These are phyloP conservation scores for Timandra comae DNA, from an alignment of 2,888 invertebrate species.

Conservation along the genomic window DNA sequence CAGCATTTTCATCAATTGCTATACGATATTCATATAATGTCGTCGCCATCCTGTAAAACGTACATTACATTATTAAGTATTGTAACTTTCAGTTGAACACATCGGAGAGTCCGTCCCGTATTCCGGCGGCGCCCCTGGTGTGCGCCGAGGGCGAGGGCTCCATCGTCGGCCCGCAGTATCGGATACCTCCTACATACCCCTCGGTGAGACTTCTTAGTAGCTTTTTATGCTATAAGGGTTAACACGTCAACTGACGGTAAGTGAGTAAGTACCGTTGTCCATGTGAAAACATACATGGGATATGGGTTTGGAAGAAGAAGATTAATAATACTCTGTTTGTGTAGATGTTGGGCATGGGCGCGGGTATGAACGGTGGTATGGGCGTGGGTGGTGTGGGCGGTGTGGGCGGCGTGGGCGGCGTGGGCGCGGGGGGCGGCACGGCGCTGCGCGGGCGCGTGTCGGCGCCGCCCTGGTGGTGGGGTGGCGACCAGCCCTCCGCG, in stretches of 20 bases:
- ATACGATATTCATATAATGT: too few relatives aligned
- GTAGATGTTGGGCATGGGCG: too few relatives aligned
- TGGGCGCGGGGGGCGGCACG: slow-evolving; percentile 28
- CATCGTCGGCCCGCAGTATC: slow-evolving; percentile 34
- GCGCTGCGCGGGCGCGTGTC: slow-evolving; percentile 48
- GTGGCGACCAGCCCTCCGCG: slow-evolving; percentile 31
- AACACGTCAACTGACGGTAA: too few relatives aligned
- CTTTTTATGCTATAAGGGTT: too few relatives aligned
- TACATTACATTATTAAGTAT: neutral
- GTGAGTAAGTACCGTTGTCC: too few relatives aligned
- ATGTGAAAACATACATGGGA: too few relatives aligned
- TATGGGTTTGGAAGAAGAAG: too few relatives aligned
- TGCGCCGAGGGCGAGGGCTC: slow-evolving; percentile 54
- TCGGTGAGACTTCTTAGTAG: slow-evolving; percentile 26
- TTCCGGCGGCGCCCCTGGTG: slow-evolving; percentile 33
- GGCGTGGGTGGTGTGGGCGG: too few relatives aligned
- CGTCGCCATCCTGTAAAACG: too few relatives aligned
- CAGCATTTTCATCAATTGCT: too few relatives aligned
- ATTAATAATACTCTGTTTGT: too few relatives aligned
- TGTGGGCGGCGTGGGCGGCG: neutral
- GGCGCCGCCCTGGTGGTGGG: slow-evolving; percentile 57
- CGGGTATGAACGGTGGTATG: too few relatives aligned
- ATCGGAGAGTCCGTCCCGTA: slow-evolving; percentile 47
- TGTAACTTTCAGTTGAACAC: slow-evolving; percentile 33
- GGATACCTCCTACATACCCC: slow-evolving; percentile 43